Evolutionary conservation across 2,797 vertebrate species (phyloP).

Genomic region (Hapalemur alaotrensis): DNA sequence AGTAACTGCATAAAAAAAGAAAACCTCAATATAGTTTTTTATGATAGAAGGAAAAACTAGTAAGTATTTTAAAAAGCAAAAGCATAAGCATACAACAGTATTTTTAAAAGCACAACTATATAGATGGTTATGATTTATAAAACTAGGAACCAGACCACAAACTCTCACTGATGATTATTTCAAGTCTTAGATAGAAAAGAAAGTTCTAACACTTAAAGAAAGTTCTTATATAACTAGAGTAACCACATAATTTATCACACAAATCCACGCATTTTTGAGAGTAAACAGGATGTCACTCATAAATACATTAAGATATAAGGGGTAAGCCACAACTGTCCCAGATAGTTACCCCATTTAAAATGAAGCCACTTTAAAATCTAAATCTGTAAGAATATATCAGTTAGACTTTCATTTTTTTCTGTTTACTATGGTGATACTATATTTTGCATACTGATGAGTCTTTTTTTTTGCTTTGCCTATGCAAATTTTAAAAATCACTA

Average conservation of each 20-base stretch:
- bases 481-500: background rate
- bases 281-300: background rate
- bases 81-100: background rate
- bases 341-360: background rate
- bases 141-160: background rate
- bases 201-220: background rate
- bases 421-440: background rate
- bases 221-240: background rate
- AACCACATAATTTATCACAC: background rate
- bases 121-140: background rate
- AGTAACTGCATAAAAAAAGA: background rate
- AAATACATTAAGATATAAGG: too few relatives aligned
- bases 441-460: background rate
- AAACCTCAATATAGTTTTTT: background rate
- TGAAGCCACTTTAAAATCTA: background rate
- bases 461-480: background rate
- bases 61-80: slow-evolving; percentile 4
- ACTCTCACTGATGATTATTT: background rate
- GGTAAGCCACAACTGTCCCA: background rate
- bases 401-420: background rate
- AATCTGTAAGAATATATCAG: background rate
- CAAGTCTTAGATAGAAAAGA: background rate
- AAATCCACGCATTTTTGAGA: background rate
- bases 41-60: slow-evolving; percentile 6
- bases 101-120: background rate